phyloP scores from a whole-genome alignment of 2,888 invertebrate species.

The Timema cristinae region DNA sequence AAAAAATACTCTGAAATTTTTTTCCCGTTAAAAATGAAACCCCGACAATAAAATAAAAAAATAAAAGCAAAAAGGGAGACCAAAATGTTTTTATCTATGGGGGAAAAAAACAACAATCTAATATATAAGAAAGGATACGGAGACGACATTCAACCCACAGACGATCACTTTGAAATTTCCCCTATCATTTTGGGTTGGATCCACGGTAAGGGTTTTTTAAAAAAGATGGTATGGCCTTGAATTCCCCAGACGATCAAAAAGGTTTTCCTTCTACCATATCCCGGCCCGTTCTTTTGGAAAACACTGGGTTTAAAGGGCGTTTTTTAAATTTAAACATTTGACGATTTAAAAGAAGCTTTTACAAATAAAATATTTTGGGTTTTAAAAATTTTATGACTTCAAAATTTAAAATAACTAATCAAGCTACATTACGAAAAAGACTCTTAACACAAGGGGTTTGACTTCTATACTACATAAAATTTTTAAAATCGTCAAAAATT shows the following conservation, averaged over 20 bases:
- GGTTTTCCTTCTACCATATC: neutral
- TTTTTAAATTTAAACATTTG: neutral
- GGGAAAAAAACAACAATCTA: neutral
- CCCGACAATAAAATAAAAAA: neutral
- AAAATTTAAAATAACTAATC: neutral
- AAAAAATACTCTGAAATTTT: too few species aligned
- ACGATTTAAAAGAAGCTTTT: neutral
- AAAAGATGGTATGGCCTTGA: neutral
- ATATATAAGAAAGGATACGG: neutral
- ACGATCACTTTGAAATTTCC: too few species aligned
- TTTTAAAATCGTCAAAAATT: neutral
- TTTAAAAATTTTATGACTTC: neutral
- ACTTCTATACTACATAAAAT: neutral
- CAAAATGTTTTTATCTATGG: neutral
- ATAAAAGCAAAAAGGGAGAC: neutral
- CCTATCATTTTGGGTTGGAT: too few species aligned
- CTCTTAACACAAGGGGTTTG: neutral
- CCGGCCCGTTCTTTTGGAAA: neutral
- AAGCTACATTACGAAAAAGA: neutral
- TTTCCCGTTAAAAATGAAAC: too few species aligned
- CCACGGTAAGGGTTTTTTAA: neutral
- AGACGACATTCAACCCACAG: neutral
- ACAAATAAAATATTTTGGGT: neutral
- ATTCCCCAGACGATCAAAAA: neutral
- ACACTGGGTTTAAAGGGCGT: neutral